Evolutionary conservation across 2,888 invertebrate species (phyloP), one percentile per base, ranked within the genome.

Genomic region (Morpho helenor): DNA sequence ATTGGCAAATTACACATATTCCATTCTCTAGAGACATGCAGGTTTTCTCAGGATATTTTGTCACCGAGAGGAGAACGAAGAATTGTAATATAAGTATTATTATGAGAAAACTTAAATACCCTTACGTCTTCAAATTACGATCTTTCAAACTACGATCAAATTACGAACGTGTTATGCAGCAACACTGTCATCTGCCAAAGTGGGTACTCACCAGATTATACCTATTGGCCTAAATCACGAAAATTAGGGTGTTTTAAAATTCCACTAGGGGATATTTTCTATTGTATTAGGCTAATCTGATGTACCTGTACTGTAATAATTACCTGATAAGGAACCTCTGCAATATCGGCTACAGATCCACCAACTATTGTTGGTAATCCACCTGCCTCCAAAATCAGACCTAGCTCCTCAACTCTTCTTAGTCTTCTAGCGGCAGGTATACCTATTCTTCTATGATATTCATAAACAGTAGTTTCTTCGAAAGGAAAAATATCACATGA

Each of bases 261-360:
- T 31, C 31, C 31, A 31, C 5, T 2, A 31, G 31, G 31, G 2
- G 5, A 31, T 5, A 0, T 31, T 5, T 31, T 31, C 31, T 5
- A 31, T 5, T 31, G 31, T 31, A 31, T 31, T 3, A 31, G 5
- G 2, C 31, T 5, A 31, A 31, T 31, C 31, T 31, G 31, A 31
- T 31, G 31, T 31, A 31, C 43, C 2, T 31, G 31, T 31, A 31
- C 43, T n/a, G 7, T 43, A 43, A 3, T 8, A 52, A 62, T 56
- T 50, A 83, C 84, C 75, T 84, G 84, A 65, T 82, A 83, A 5
- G 84, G 84, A 16, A 72, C 68, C 41, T 69, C 10, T 3, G 72
- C 56, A 43, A 84, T 77, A 50, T 77, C 67, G 22, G 72, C 65
- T 5, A 68, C 3, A 3, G 65, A 57, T 52, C 83, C 83, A 43